These are phyloP conservation scores for Suillia variegata DNA, from an alignment of 2,888 invertebrate species.

Conservation along the genomic window DNA sequence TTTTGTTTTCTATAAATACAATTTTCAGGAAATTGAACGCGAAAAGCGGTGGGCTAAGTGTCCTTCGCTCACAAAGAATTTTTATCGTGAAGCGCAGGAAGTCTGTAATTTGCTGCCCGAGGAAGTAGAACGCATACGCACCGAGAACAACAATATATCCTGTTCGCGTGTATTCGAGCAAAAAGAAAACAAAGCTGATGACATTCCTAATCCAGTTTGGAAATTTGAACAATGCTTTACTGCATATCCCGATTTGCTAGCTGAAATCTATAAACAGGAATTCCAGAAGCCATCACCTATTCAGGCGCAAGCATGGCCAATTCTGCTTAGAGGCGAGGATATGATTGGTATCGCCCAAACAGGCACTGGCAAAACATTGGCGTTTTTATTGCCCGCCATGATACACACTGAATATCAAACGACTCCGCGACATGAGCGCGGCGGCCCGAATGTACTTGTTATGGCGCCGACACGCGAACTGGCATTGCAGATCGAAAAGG, in stretches of 20 bases:
- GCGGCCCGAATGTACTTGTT: conserved; percentile 85
- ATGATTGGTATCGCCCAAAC: conserved; percentile 97
- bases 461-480: conserved; percentile 93
- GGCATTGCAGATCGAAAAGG: conserved; percentile 90
- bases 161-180: conserved; percentile 69
- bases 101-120: conserved; percentile 70
- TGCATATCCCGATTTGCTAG: conserved; percentile 81
- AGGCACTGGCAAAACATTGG: conserved; percentile 93
- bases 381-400: conserved; percentile 89
- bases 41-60: conserved; percentile 69
- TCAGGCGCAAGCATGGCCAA: conserved; percentile 94
- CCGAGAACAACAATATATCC: conserved; percentile 73
- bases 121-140: conserved; percentile 70
- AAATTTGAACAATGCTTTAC: conserved; percentile 84
- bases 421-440: conserved; percentile 71
- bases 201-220: conserved; percentile 60
- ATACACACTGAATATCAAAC: conserved; percentile 90
- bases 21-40: conserved; percentile 64
- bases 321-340: conserved; percentile 87
- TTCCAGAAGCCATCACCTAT: conserved; percentile 88
- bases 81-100: conserved; percentile 78
- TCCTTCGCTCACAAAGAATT: conserved; percentile 76
- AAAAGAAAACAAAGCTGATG: conserved; percentile 57
- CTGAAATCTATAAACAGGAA: conserved; percentile 78
- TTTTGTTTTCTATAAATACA: no score